Base-by-base conservation (phyloP, 2,797 vertebrate genomes). In the Ctenopoma multispine region DNA sequence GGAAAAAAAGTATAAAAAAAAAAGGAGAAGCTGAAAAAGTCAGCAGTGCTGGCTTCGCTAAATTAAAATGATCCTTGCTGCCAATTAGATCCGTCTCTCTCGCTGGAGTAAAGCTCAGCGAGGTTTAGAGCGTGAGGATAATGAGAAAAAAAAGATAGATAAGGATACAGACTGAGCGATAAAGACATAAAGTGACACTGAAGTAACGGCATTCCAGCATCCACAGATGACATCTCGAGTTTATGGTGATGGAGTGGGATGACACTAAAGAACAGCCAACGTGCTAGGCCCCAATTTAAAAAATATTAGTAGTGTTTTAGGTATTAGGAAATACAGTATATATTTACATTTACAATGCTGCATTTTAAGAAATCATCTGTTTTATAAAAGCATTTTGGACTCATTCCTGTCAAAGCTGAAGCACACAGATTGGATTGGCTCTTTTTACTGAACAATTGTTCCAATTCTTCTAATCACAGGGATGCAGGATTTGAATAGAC, bases 61-160 rank as follows among this genome's bases (percentile, higher is more conserved):
- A 91, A 90, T 88, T 88, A 84, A 68, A 90, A 89, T 78, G 79
- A 85, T 90, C 72, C 78, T 85, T 47, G 53, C 69, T 78, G 82
- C 85, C 90, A 94, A 93, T 92, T 92, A 94, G 86, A 86, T 87
- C 40, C 57, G 62, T 78, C 69, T 73, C 34, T 31, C 70, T 73
- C 34, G 15, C 69, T 23, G 68, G 72, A 65, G 72, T 63, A 55
- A 72, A 81, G 77, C 86, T 84, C 75, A 66, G 77, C 20, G 27
- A 86, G 79, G 84, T 88, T 87, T 63, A 72, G 79, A 70, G 68
- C 69, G 81, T 66, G 43, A 55, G 17, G 80, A 90, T 91, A 91
- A 93, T 85, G 88, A 90, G 82, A 63, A 79, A 41, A 62, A 59
- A 72, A 72, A 84, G 69, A 63, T 53, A 72, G 78, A 84, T 69